Conservation (phyloP, 2,797 vertebrate genomes). For the Picus viridis region DNA sequence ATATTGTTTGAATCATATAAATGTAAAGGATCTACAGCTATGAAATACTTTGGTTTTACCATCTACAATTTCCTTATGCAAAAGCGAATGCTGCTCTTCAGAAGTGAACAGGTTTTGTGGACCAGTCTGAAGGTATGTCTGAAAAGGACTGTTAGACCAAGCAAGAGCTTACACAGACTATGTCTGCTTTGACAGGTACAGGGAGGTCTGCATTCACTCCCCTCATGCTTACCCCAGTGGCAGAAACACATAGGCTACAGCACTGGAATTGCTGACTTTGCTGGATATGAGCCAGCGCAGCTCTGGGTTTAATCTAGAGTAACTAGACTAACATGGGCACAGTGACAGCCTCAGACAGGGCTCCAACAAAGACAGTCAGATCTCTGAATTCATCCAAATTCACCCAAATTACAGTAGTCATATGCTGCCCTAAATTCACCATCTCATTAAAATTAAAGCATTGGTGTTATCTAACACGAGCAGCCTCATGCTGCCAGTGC, state of each 20-base stretch:
- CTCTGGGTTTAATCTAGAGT: background rate
- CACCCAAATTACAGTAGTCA: background rate
- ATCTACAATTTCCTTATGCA: background rate
- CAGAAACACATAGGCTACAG: background rate
- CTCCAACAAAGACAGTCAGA: background rate
- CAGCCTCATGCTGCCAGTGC: background rate
- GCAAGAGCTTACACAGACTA: background rate
- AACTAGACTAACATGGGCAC: background rate
- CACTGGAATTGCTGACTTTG: background rate
- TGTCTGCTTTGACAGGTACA: background rate
- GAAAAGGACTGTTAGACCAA: background rate
- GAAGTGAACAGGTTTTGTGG: background rate
- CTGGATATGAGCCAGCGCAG: background rate
- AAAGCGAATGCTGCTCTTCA: background rate
- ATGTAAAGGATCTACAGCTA: background rate
- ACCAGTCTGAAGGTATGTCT: background rate
- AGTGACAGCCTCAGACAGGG: background rate
- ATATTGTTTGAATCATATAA: background rate
- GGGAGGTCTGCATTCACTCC: background rate
- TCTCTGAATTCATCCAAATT: background rate
- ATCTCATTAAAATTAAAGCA: background rate
- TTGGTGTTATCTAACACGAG: background rate
- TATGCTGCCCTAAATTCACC: background rate
- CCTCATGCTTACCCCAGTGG: background rate
- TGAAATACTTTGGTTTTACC: rapidly evolving